Percentiles rank a stretch among this genome's conserved stretches.
Evolutionary conservation across 1,140 invertebrate genomes (phyloP).

Genomic region (Bombus superbus): DNA sequence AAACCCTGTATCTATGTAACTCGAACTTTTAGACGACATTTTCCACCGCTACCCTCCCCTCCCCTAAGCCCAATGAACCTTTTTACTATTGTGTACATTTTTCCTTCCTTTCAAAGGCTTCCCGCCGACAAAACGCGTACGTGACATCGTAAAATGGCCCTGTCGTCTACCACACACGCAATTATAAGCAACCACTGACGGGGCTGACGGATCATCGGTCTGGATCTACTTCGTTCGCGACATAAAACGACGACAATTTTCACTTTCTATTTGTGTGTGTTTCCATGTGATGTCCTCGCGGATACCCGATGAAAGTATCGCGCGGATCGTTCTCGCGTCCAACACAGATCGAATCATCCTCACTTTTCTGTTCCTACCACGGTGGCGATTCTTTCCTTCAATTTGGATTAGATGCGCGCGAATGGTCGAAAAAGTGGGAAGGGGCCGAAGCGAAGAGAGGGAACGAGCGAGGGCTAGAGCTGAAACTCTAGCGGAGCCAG

Average conservation of each 20-base stretch:
- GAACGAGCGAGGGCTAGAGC: background rate
- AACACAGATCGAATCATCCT: background rate
- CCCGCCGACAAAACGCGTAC: background rate
- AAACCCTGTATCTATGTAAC: background rate
- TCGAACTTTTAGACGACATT: background rate
- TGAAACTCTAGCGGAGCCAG: background rate
- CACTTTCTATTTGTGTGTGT: conserved; percentile 55
- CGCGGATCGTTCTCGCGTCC: conserved; percentile 5
- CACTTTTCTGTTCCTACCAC: conserved; percentile 34
- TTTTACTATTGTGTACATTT: conserved; percentile 45
- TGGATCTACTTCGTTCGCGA: background rate
- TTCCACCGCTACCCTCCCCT: background rate
- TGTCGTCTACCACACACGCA: background rate
- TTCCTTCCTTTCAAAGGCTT: conserved; percentile 36
- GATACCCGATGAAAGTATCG: conserved; percentile 37
- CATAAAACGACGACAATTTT: conserved; percentile 31
- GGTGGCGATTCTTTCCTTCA: conserved; percentile 4
- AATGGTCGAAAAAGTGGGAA: background rate
- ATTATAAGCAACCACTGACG: background rate
- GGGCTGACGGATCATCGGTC: background rate
- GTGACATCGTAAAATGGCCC: background rate
- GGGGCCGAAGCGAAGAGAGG: background rate
- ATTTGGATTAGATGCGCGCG: background rate
- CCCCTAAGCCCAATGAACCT: background rate
- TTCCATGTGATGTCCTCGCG: conserved; percentile 57